phyloP scores from a whole-genome alignment of 2,888 invertebrate species.

The Yponomeuta sedellus region DNA sequence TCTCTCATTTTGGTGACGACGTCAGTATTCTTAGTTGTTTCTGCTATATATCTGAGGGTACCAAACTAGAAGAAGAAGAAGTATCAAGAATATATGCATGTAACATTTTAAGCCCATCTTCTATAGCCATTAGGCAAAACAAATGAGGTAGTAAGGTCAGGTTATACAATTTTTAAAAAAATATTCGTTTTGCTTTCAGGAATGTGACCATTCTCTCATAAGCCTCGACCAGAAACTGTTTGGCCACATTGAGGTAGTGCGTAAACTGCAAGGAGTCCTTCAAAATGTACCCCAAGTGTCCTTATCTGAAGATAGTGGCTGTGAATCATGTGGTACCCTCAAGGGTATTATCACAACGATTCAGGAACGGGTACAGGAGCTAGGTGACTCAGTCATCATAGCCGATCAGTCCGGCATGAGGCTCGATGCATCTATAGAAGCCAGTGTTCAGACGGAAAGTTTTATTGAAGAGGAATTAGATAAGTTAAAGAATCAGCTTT shows the following conservation, averaged over 20 bases:
- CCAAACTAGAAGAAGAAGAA: no score
- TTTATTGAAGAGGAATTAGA: conserved; percentile 19
- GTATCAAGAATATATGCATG: no score
- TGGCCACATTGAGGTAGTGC: conserved; percentile 27
- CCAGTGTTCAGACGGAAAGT: conserved; percentile 17
- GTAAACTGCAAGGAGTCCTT: conserved; percentile 19
- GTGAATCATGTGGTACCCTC: conserved; percentile 20
- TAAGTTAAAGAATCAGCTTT: conserved; percentile 26
- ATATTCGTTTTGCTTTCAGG: conserved; percentile 29
- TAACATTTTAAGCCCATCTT: no score
- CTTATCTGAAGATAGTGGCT: conserved; percentile 11
- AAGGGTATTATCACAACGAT: conserved; percentile 20
- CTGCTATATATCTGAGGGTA: no score
- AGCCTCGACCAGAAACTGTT: conserved; percentile 32
- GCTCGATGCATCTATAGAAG: conserved; percentile 4
- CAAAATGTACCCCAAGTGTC: conserved; percentile 12
- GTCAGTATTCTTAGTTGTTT: no score
- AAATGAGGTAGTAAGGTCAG: no score
- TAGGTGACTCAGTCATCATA: conserved; percentile 14
- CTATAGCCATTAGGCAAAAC: no score
- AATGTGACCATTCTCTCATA: conserved; percentile 36
- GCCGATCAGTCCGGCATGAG: conserved; percentile 14
- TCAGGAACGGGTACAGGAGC: conserved; percentile 21
- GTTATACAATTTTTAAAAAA: not conserved
- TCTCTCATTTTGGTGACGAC: no score